These are phyloP conservation scores for Malurus alboscapulatus DNA, from an alignment of 2,113 vertebrate species.

Conservation along the genomic window DNA sequence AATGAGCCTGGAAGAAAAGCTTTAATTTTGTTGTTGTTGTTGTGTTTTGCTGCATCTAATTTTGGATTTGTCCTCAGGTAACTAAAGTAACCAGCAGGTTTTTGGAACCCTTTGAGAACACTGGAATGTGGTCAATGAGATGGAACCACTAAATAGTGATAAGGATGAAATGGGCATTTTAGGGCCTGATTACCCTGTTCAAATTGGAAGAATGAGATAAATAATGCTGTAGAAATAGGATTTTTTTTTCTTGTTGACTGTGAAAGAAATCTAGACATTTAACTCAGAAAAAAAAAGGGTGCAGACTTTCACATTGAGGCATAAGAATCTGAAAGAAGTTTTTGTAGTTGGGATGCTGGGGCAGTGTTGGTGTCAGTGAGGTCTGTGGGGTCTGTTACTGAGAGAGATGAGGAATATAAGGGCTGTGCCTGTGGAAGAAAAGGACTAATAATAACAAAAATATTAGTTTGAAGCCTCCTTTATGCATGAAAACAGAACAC, in stretches of 20 bases:
- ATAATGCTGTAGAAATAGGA: not conserved
- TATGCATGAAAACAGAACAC: not conserved
- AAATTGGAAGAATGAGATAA: not conserved
- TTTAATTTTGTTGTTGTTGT: not conserved
- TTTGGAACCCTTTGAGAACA: not conserved
- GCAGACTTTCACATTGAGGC: not conserved
- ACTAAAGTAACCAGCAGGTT: not conserved
- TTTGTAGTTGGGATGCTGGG: not conserved
- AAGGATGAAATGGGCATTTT: not conserved
- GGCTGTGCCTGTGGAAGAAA: not conserved
- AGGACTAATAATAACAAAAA: not conserved
- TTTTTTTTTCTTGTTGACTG: not conserved
- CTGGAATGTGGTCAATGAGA: fast-evolving
- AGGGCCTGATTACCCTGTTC: not conserved
- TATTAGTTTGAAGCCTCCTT: not conserved
- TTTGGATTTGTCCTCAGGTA: not conserved
- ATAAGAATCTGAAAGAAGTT: not conserved
- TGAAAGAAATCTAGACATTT: not conserved
- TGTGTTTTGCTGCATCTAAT: not conserved
- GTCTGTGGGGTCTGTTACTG: not conserved
- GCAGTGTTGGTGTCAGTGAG: not conserved
- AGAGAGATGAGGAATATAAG: not conserved
- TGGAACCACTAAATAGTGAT: not conserved
- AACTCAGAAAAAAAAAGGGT: not conserved
- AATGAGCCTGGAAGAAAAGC: not conserved